These are phyloP conservation scores for Aythya fuligula DNA, from an alignment of 2,797 vertebrate genomes.

Conservation along the genomic window DNA sequence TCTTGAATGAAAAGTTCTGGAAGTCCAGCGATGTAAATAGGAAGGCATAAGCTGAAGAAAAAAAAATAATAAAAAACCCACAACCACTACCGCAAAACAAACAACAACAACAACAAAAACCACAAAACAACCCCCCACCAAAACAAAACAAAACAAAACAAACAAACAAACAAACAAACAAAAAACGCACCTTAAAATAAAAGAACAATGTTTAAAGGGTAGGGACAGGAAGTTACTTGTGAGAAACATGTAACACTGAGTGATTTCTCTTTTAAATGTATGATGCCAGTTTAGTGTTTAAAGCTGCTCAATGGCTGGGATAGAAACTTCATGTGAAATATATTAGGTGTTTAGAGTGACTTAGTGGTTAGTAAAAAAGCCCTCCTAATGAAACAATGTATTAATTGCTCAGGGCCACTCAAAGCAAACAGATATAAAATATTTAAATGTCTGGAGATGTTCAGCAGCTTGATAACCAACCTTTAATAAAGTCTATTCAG, in stretches of 20 bases:
- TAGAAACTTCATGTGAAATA: slow-evolving; percentile 71
- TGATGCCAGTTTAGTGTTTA: slow-evolving; percentile 70
- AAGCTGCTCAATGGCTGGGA: slow-evolving; percentile 62
- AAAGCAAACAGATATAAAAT: slow-evolving; percentile 67
- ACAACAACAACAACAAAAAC: accelerated
- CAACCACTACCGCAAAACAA: not conserved
- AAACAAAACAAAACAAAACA: not conserved
- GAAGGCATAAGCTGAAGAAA: slow-evolving; percentile 10
- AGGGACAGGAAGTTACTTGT: slow-evolving; percentile 70
- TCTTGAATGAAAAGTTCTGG: slow-evolving; percentile 49
- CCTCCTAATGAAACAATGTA: slow-evolving; percentile 66
- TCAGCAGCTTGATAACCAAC: slow-evolving; percentile 74
- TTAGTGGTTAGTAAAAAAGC: slow-evolving; percentile 61
- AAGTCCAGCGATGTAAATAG: slow-evolving; percentile 33
- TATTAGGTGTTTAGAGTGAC: slow-evolving; percentile 72
- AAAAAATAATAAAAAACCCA: not conserved
- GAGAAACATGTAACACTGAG: slow-evolving; percentile 54
- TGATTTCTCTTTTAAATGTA: slow-evolving; percentile 52
- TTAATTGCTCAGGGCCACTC: slow-evolving; percentile 68
- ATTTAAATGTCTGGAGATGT: slow-evolving; percentile 70
- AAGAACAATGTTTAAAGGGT: slow-evolving; percentile 32
- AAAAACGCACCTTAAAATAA: not conserved
- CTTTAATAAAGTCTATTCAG: slow-evolving; percentile 77
- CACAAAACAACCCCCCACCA: not conserved
- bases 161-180: not conserved